These are phyloP conservation scores for Motacilla tschutschensis DNA, from an alignment of 2,113 vertebrate genomes.

Conservation along the genomic window DNA sequence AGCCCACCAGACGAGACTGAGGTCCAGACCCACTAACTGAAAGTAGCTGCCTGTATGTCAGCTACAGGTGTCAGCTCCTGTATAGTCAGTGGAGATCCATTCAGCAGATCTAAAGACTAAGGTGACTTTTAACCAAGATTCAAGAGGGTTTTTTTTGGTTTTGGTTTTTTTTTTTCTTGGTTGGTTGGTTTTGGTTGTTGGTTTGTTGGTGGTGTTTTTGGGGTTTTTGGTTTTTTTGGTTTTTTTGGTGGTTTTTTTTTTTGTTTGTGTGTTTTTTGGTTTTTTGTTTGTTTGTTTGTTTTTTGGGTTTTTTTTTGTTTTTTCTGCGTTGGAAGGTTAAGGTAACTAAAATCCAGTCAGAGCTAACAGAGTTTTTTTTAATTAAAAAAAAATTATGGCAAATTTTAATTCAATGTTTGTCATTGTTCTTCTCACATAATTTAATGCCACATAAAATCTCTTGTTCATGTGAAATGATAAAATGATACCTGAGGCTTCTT, in stretches of 20 bases:
- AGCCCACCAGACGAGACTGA: rapidly evolving
- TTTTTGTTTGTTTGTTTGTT: background rate
- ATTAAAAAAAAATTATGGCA: background rate
- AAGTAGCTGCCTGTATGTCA: background rate
- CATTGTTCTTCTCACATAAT: background rate
- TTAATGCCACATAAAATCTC: background rate
- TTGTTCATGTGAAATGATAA: background rate
- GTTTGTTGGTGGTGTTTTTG: background rate
- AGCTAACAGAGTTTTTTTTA: background rate
- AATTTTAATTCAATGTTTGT: background rate
- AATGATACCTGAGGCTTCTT: background rate
- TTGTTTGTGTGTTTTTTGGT: too few relatives aligned
- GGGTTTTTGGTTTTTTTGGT: too few relatives aligned
- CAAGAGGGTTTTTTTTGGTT: too few relatives aligned
- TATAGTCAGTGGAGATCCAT: background rate
- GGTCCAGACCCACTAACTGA: background rate
- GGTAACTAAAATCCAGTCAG: background rate
- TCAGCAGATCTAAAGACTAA: background rate
- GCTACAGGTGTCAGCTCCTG: background rate
- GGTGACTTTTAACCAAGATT: background rate
- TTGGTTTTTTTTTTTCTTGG: background rate
- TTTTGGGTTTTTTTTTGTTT: background rate
- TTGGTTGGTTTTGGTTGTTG: background rate
- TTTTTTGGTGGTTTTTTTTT: background rate
- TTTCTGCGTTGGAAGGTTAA: background rate